Evolutionary conservation across 2,888 invertebrate genomes (phyloP).

Genomic region (Pachymerium ferrugineum): DNA sequence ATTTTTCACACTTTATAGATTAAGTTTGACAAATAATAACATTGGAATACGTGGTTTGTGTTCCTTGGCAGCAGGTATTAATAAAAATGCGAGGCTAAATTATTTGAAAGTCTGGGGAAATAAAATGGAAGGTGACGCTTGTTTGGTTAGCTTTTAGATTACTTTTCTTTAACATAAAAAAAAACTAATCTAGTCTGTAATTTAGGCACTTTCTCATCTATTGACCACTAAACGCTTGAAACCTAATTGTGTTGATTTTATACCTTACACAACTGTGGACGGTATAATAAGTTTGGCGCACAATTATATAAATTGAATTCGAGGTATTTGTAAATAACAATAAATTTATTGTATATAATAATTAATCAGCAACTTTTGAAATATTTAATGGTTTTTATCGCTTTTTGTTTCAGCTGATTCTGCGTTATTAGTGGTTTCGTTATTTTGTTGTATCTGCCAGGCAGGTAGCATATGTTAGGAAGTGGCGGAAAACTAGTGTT

Average conservation of each 20-base stretch:
- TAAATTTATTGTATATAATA: not conserved
- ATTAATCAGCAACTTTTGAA: not conserved
- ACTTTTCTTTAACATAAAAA: not conserved
- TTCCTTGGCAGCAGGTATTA: not conserved
- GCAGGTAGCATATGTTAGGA: not conserved
- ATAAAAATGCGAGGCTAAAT: not conserved
- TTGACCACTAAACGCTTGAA: not conserved
- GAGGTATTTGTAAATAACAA: not conserved
- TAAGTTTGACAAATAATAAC: conserved; percentile 14
- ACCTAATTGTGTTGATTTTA: not conserved
- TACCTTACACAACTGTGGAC: not conserved
- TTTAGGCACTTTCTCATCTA: not conserved
- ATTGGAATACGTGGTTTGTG: not conserved
- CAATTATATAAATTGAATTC: not conserved
- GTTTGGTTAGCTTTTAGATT: not conserved
- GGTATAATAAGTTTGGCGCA: not conserved
- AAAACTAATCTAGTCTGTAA: not conserved
- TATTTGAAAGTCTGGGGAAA: conserved; percentile 24
- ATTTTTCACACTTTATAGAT: not conserved
- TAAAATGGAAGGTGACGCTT: not conserved
- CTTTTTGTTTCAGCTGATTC: not conserved
- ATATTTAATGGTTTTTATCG: not conserved
- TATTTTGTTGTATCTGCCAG: not conserved
- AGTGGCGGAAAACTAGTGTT: not conserved
- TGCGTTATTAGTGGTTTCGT: too few species aligned